Conservation (phyloP, 2,113 vertebrate species). For the Neotragus pygmaeus region DNA sequence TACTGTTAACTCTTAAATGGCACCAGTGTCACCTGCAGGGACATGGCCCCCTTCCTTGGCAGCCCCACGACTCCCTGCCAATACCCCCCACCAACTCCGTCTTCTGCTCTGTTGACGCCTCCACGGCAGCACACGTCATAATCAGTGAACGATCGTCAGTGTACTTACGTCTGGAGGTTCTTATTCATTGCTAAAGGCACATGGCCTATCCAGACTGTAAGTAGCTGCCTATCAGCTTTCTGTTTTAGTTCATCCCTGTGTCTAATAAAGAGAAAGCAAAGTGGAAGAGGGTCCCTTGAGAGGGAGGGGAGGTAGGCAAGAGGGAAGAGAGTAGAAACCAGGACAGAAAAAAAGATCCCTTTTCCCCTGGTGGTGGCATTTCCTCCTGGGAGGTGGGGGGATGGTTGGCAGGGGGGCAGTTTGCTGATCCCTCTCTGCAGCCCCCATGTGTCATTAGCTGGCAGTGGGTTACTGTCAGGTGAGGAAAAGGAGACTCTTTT, state of each 20-base stretch:
- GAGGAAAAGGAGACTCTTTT: neutral
- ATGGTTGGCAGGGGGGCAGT: neutral
- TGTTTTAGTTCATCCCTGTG: neutral
- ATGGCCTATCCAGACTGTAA: neutral
- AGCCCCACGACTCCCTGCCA: neutral
- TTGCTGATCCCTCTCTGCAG: neutral
- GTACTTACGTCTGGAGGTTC: neutral
- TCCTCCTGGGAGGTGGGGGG: neutral
- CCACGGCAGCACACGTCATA: neutral
- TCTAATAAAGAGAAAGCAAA: neutral
- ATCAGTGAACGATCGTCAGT: neutral
- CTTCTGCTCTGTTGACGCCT: rapidly evolving
- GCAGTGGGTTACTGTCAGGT: neutral
- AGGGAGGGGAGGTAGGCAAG: neutral
- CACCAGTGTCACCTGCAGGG: neutral
- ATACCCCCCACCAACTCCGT: neutral
- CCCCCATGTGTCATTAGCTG: neutral
- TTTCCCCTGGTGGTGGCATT: neutral
- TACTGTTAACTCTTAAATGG: no score
- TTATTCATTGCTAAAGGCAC: neutral
- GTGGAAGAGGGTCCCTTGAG: neutral
- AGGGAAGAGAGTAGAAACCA: neutral
- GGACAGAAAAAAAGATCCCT: neutral
- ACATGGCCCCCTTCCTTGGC: neutral
- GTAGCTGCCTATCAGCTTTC: neutral